These are phyloP conservation scores for Euwallacea fornicatus DNA, from an alignment of 1,140 invertebrate genomes.

Conservation along the genomic window DNA sequence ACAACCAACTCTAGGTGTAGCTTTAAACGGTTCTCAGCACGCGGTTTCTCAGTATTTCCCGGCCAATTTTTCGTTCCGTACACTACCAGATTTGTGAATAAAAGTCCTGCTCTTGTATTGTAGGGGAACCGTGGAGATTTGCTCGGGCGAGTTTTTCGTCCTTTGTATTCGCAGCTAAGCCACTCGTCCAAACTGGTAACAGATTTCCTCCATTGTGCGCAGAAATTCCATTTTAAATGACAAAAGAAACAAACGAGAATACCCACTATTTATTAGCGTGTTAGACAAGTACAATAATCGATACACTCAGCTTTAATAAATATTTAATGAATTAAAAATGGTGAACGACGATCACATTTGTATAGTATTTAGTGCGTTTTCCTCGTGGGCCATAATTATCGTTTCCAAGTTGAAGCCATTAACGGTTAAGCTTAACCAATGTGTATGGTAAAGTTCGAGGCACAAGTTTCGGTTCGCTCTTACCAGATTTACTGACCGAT, in stretches of 20 bases:
- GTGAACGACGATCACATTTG: conserved; percentile 1
- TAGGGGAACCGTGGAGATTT: no score
- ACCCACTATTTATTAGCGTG: conserved; percentile 1
- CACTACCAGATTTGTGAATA: neutral
- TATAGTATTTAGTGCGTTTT: neutral
- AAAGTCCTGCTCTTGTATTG: neutral
- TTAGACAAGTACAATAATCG: conserved; percentile 14
- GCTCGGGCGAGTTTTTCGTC: no score
- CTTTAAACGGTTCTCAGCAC: conserved; percentile 6
- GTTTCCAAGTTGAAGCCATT: no score
- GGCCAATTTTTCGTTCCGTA: no score
- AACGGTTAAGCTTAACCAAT: no score
- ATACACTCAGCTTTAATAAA: conserved; percentile 2
- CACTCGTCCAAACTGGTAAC: conserved; percentile 4
- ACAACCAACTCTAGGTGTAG: neutral
- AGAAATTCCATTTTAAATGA: neutral
- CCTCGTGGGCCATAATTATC: no score
- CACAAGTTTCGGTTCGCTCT: no score
- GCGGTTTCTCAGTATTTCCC: neutral
- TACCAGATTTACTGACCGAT: neutral
- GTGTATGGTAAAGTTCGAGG: no score
- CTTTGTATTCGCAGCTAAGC: neutral
- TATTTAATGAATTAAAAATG: neutral
- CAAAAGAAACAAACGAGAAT: neutral
- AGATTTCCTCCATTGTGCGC: conserved; percentile 14